A percentile compares a stretch with the other conserved stretches of the same genome.
Conservation (phyloP, 2,888 invertebrate genomes). For the Cephus sareptanus region DNA sequence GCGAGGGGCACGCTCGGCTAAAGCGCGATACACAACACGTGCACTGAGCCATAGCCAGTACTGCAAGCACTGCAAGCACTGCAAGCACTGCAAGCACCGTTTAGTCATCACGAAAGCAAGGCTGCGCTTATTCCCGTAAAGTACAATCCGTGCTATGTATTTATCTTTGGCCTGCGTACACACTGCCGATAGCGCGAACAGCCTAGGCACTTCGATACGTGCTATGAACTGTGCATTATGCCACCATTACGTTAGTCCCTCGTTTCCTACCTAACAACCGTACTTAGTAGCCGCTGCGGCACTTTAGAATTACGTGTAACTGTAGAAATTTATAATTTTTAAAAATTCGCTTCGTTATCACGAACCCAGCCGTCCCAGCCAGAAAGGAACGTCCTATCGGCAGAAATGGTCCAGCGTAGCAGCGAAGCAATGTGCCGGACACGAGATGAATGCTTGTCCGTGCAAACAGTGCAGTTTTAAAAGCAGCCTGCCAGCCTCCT, state of each 20-base stretch:
- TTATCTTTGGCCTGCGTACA: not conserved
- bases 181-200: not conserved
- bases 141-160: not conserved
- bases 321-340: too few relatives aligned
- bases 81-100: not conserved
- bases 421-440: not conserved
- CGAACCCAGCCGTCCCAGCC: too few relatives aligned
- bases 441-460: not conserved
- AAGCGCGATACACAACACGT: constrained; percentile 10
- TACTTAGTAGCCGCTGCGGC: constrained; percentile 18
- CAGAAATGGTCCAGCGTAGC: too few relatives aligned
- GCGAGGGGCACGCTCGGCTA: constrained; percentile 20
- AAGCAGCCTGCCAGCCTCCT: not conserved
- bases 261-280: constrained; percentile 18
- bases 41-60: not conserved
- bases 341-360: too few relatives aligned
- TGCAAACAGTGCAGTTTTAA: not conserved
- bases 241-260: constrained; percentile 27
- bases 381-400: too few relatives aligned
- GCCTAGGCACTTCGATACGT: not conserved
- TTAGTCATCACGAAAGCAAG: not conserved
- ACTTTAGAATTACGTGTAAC: constrained; percentile 22
- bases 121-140: not conserved
- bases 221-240: constrained; percentile 37
- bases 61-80: not conserved